Percentiles rank a stretch among this genome's conserved stretches.
phyloP scores from a whole-genome alignment of 2,888 invertebrate species.

The Junonia oenone region DNA sequence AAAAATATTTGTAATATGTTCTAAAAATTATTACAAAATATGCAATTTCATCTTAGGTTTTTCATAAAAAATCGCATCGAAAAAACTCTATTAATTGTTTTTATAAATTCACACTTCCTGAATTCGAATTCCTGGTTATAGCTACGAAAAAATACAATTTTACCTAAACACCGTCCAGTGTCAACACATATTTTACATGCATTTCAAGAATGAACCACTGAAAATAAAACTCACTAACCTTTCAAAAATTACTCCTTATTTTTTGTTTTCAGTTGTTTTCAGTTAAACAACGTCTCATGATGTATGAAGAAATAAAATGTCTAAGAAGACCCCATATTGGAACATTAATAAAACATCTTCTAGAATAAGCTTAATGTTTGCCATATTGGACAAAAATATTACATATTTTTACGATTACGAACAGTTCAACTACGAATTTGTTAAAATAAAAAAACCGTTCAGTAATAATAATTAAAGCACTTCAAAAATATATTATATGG shows the following conservation, averaged over 20 bases:
- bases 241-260: background rate
- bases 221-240: constrained; percentile 17
- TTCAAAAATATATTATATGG: too few relatives aligned
- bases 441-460: too few relatives aligned
- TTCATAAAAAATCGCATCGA: background rate
- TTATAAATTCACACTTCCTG: constrained; percentile 8
- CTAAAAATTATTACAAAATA: background rate
- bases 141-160: constrained; percentile 44
- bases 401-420: too few relatives aligned
- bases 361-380: too few relatives aligned
- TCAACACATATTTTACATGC: constrained; percentile 60
- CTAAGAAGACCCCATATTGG: too few relatives aligned
- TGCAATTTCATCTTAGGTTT: background rate
- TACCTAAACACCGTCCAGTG: constrained; percentile 45
- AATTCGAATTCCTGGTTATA: background rate
- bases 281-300: too few relatives aligned
- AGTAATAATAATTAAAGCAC: too few relatives aligned
- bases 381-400: too few relatives aligned
- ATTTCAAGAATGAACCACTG: constrained; percentile 46
- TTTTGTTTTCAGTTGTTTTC: too few relatives aligned
- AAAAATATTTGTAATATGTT: constrained; percentile 20
- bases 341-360: too few relatives aligned
- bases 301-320: too few relatives aligned
- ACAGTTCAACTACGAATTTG: too few relatives aligned
- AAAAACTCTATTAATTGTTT: constrained; percentile 11